Conservation (phyloP, 1,140 invertebrate genomes). For the Lanistes nyassanus region DNA sequence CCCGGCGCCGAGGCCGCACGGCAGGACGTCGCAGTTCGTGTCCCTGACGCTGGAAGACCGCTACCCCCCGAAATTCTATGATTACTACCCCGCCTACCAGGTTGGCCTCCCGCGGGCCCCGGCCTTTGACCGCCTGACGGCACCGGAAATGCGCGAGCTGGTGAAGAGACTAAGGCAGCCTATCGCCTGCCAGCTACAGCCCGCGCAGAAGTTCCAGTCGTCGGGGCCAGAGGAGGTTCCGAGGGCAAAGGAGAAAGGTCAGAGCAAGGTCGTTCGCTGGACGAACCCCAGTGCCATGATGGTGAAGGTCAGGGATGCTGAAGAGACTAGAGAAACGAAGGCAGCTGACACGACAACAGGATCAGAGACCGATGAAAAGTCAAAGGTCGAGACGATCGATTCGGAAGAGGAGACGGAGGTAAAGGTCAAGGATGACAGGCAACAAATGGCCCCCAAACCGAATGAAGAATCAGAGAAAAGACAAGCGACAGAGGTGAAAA, state of each 20-base stretch:
- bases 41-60: slow-evolving; percentile 2
- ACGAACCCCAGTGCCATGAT: not conserved
- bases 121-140: slow-evolving; percentile 18
- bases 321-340: not conserved
- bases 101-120: slow-evolving; percentile 33
- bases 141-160: not conserved
- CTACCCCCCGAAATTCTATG: slow-evolving; percentile 17
- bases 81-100: slow-evolving; percentile 30
- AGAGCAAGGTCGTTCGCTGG: slow-evolving; percentile 11
- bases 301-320: not conserved
- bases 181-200: slow-evolving; percentile 13
- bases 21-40: slow-evolving; percentile 10
- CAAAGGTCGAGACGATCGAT: not conserved
- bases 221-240: not conserved
- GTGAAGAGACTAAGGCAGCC: slow-evolving; percentile 9
- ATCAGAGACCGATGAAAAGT: not conserved
- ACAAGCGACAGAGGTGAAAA: not conserved
- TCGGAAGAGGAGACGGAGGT: not conserved
- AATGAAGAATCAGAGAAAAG: not conserved
- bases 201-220: not conserved
- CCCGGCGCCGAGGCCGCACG: slow-evolving; percentile 1
- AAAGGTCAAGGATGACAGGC: not conserved
- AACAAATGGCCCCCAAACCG: too few relatives aligned
- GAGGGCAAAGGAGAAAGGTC: not conserved
- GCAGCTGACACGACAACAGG: not conserved